Percentiles rank a stretch among this genome's conserved stretches.
These are phyloP conservation scores for Neosalanx taihuensis DNA, from an alignment of 2,797 vertebrate genomes.

Conservation along the genomic window DNA sequence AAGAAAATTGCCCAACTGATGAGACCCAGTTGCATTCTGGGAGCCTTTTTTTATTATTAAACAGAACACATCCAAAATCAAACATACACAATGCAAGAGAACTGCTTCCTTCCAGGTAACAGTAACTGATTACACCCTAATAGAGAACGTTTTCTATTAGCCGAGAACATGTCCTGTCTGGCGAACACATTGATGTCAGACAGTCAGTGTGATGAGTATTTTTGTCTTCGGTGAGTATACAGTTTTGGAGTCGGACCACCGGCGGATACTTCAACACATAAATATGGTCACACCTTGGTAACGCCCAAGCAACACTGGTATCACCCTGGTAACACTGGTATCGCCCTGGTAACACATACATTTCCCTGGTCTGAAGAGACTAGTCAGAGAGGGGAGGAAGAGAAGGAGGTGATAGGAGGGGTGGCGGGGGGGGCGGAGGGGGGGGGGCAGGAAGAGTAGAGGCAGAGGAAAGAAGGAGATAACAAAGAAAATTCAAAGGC, in stretches of 20 bases:
- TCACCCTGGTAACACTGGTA: too few relatives aligned
- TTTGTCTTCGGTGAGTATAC: constrained; percentile 16
- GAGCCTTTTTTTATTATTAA: constrained; percentile 56
- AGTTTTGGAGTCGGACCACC: constrained; percentile 46
- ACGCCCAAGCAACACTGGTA: too few relatives aligned
- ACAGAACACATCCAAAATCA: constrained; percentile 56
- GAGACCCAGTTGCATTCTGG: constrained; percentile 49
- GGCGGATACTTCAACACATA: background rate
- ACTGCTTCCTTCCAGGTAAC: background rate
- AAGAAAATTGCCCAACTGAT: background rate
- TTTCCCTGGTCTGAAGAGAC: constrained; percentile 31
- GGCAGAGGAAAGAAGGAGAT: constrained; percentile 16
- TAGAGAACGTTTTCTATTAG: background rate
- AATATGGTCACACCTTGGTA: too few relatives aligned
- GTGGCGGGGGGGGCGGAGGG: background rate
- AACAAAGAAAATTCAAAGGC: background rate
- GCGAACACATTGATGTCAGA: background rate
- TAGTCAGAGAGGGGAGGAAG: constrained; percentile 36
- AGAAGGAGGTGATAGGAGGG: constrained; percentile 19
- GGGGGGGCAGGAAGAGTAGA: constrained; percentile 8
- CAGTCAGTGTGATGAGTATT: background rate
- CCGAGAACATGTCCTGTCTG: constrained; percentile 28
- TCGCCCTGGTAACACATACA: too few relatives aligned
- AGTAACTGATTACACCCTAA: background rate
- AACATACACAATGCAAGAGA: constrained; percentile 51